Base-by-base conservation (phyloP, 2,888 invertebrate genomes). In the Heliconius sara region DNA sequence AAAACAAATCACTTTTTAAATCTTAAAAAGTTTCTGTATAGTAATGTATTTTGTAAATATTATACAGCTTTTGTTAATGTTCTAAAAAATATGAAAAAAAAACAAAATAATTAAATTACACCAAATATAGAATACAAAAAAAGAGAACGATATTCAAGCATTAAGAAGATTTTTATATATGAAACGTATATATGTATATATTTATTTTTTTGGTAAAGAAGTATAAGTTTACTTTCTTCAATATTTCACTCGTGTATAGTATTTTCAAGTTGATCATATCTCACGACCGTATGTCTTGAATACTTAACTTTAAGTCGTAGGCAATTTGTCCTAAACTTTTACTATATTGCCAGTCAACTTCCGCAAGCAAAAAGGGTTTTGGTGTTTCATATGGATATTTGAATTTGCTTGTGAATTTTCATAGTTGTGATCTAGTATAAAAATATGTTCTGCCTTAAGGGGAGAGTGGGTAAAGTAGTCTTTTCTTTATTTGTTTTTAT, bases 311-410 rank as follows among this genome's bases (percentile, higher is more conserved):
- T 93, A 92, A 93, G 92, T 91, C 88, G 89, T 88, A 90, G 93
- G 93, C 94, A 93, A 91, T 89, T 87, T 86, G 87, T 93, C 94
- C 92, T 95, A 92, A 95, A 94, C 83, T 92, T 95, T 95, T 95
- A 95, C 91, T 95, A 93, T 91, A 93, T 88, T 85, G 86, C 84
- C 90, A 86, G 91, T 89, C 87, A 90, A 91, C 91, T 93, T 94
- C 94, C 93, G 93, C 88, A 88, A 83, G 81, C 83, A 84, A 85
- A 90, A 94, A 91, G 93, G 95, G 92, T 93, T 91, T 87, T 83
- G 78, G 43, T 79, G 81, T 83, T 80, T 66, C 77, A 76, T 83
- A 79, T 77, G 75, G 66, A 78, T 81, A 78, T 78, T 81, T 81
- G 67, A 68, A 72, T 77, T 76, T 70, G 71, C 73, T 79, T 68